Conservation (phyloP, 2,888 invertebrate genomes). For the Nasonia oneida region DNA sequence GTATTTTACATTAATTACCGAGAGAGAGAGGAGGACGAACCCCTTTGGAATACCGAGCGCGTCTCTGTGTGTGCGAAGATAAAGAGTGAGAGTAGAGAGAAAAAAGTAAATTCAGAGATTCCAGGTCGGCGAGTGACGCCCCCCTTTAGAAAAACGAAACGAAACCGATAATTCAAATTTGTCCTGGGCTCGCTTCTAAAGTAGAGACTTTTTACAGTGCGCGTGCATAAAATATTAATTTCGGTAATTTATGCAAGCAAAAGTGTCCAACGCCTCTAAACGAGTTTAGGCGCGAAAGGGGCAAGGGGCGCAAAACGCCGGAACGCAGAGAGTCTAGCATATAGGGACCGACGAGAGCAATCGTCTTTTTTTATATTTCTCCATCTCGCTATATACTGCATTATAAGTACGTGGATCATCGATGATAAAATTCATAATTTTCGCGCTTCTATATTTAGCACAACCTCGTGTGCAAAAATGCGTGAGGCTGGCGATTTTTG, state of each 20-base stretch:
- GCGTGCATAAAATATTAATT: slow-evolving; percentile 64
- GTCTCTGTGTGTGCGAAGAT: not conserved
- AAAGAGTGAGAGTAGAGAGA: not conserved
- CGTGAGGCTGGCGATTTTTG: not conserved
- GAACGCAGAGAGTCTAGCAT: not conserved
- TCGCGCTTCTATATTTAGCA: not conserved
- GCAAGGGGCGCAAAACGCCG: slow-evolving; percentile 42
- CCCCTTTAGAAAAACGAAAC: slow-evolving; percentile 59
- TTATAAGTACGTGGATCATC: slow-evolving; percentile 7
- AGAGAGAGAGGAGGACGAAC: not conserved
- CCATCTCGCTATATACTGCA: not conserved
- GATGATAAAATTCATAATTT: slow-evolving; percentile 32
- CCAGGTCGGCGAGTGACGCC: slow-evolving; percentile 54
- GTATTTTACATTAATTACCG: not conserved
- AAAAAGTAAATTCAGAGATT: slow-evolving; percentile 55
- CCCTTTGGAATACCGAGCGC: slow-evolving; percentile 20
- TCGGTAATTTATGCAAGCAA: slow-evolving; percentile 62
- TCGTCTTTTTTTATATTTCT: slow-evolving; percentile 18
- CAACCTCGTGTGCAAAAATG: not conserved
- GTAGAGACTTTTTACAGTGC: slow-evolving; percentile 57
- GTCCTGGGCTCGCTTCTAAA: slow-evolving; percentile 60
- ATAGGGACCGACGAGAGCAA: not conserved
- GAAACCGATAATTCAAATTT: slow-evolving; percentile 64
- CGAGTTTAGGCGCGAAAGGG: slow-evolving; percentile 60
- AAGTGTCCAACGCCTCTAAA: slow-evolving; percentile 63